Conservation (phyloP, 2,797 vertebrate species). For the Notolabrus celidotus region DNA sequence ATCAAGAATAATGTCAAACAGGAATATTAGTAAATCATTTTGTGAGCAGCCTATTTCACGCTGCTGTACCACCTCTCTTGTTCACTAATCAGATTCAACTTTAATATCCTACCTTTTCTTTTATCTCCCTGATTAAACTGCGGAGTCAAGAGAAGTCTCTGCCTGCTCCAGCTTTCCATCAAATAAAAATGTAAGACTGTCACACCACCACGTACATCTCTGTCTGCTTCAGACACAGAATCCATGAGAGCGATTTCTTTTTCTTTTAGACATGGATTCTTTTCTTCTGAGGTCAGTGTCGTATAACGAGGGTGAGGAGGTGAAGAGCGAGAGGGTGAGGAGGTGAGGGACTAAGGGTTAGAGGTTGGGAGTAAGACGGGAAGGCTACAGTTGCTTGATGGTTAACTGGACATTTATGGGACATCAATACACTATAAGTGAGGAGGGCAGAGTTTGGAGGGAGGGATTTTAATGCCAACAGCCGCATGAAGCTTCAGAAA, state of each 20-base stretch:
- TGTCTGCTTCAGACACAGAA: constrained; percentile 7
- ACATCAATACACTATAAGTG: constrained; percentile 45
- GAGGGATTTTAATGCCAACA: constrained; percentile 29
- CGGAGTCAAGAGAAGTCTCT: constrained; percentile 11
- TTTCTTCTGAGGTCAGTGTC: constrained; percentile 1
- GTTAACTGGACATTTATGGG: constrained; percentile 44
- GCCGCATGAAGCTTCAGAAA: constrained; percentile 39
- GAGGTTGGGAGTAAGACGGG: constrained; percentile 22
- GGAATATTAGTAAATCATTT: constrained; percentile 66
- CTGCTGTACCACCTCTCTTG: constrained; percentile 21
- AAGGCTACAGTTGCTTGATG: constrained; percentile 35
- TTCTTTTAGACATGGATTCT: constrained; percentile 7
- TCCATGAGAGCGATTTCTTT: neutral
- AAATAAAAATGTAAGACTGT: constrained; percentile 26
- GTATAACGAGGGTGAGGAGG: constrained; percentile 11
- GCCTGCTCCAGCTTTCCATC: constrained; percentile 20
- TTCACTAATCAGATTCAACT: constrained; percentile 52
- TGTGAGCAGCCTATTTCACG: constrained; percentile 61
- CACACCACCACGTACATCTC: constrained; percentile 1
- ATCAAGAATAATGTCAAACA: constrained; percentile 58
- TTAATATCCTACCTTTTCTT: constrained; percentile 38
- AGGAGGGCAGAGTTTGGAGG: constrained; percentile 33
- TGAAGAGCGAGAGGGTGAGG: constrained; percentile 24
- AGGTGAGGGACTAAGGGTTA: constrained; percentile 25
- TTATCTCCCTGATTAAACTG: constrained; percentile 34